Conservation (phyloP, 2,888 invertebrate genomes). For the Drosophila neonasuta region DNA sequence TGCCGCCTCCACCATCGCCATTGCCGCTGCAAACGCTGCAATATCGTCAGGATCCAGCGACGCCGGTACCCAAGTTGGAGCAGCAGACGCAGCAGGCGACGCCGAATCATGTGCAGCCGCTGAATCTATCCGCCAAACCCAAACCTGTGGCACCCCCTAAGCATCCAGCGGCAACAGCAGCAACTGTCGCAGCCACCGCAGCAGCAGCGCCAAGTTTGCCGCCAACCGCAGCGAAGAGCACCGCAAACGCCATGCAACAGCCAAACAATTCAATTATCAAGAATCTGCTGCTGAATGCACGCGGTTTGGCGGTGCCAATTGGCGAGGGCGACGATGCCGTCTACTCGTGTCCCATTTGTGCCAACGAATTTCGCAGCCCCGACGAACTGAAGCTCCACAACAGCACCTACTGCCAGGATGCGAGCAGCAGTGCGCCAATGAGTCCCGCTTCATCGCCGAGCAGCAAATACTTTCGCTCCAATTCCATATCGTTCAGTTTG, state of each 20-base stretch:
- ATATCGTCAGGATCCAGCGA: conserved; percentile 67
- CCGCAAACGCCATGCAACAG: conserved; percentile 77
- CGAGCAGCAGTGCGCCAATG: conserved; percentile 81
- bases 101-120: conserved; percentile 56
- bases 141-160: conserved; percentile 56
- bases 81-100: conserved; percentile 29
- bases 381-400: conserved; percentile 92
- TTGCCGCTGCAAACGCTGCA: conserved; percentile 63
- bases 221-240: conserved; percentile 10
- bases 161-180: conserved; percentile 28
- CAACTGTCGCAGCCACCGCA: conserved; percentile 35
- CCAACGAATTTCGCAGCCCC: conserved; percentile 89
- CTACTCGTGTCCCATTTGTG: conserved; percentile 89
- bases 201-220: conserved; percentile 21
- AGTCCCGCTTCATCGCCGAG: conserved; percentile 81
- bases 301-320: conserved; percentile 83
- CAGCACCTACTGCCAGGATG: conserved; percentile 90
- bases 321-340: conserved; percentile 85
- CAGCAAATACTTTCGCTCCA: conserved; percentile 84
- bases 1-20: conserved; percentile 60
- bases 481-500: conserved; percentile 84
- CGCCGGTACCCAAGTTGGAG: conserved; percentile 60
- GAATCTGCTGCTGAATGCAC: conserved; percentile 89
- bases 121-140: conserved; percentile 75
- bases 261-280: conserved; percentile 88